Conservation (phyloP, 1,140 invertebrate genomes). For the Portunus trituberculatus region DNA sequence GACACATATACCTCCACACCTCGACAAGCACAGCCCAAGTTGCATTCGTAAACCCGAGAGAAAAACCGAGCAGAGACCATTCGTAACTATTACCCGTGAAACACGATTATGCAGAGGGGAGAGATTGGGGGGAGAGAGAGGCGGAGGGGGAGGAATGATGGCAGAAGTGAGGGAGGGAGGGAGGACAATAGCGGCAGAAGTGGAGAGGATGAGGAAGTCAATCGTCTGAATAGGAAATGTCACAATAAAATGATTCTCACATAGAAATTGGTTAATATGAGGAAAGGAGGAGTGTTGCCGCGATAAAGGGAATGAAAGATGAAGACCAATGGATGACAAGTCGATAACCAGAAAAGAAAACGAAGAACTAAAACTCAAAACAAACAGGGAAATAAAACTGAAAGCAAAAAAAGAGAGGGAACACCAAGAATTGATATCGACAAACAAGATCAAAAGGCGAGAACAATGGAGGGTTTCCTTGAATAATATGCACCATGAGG, state of each 20-base stretch:
- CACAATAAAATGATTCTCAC: background rate
- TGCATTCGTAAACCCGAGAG: slow-evolving; percentile 29
- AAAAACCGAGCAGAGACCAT: slow-evolving; percentile 30
- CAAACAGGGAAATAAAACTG: too few relatives aligned
- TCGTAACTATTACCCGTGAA: slow-evolving; percentile 21
- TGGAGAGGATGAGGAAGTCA: background rate
- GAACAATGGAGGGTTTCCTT: too few relatives aligned
- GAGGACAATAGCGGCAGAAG: background rate
- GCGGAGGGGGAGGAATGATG: background rate
- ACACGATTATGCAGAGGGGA: slow-evolving; percentile 28
- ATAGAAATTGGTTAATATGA: background rate
- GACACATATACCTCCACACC: background rate
- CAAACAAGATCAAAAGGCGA: too few relatives aligned
- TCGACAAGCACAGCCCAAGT: slow-evolving; percentile 26
- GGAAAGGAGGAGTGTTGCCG: background rate
- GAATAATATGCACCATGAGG: background rate
- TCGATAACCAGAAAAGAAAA: too few relatives aligned
- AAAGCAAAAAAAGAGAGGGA: too few relatives aligned
- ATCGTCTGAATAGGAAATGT: background rate
- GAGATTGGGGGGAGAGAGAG: background rate
- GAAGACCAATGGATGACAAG: too few relatives aligned
- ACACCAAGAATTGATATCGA: too few relatives aligned
- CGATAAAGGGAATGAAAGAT: too few relatives aligned
- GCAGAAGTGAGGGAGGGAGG: background rate
- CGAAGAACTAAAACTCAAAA: too few relatives aligned